These are phyloP conservation scores for Bombus huntii DNA, from an alignment of 1,140 invertebrate species.

Conservation along the genomic window DNA sequence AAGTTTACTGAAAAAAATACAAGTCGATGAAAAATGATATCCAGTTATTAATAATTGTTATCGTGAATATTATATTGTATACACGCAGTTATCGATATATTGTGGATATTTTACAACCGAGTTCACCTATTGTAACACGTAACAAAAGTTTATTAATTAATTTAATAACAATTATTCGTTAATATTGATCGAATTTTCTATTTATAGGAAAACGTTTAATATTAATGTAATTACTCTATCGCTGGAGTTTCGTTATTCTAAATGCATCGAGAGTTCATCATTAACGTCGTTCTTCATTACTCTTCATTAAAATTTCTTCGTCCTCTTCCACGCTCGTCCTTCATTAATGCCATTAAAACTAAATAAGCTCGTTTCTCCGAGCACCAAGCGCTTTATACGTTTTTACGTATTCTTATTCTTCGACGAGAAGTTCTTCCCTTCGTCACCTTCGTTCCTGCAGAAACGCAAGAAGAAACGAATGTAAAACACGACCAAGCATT, in stretches of 20 bases:
- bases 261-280: neutral
- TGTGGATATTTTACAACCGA: neutral
- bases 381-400: neutral
- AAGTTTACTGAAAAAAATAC: no score
- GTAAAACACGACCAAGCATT: conserved; percentile 1
- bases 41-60: neutral
- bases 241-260: neutral
- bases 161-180: neutral
- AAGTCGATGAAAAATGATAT: neutral
- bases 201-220: neutral
- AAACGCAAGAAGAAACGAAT: neutral
- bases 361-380: neutral
- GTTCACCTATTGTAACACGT: neutral
- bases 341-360: conserved; percentile 11
- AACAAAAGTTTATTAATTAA: neutral
- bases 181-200: neutral
- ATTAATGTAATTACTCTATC: neutral
- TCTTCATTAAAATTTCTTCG: neutral
- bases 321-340: neutral
- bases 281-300: conserved; percentile 13
- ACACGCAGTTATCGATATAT: neutral
- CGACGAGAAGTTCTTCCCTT: neutral
- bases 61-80: neutral
- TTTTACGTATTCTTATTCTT: neutral
- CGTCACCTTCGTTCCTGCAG: neutral